Evolutionary conservation across 1,140 invertebrate species (phyloP), one percentile per base, ranked within the genome.

Genomic region (Brachionus sp.): DNA sequence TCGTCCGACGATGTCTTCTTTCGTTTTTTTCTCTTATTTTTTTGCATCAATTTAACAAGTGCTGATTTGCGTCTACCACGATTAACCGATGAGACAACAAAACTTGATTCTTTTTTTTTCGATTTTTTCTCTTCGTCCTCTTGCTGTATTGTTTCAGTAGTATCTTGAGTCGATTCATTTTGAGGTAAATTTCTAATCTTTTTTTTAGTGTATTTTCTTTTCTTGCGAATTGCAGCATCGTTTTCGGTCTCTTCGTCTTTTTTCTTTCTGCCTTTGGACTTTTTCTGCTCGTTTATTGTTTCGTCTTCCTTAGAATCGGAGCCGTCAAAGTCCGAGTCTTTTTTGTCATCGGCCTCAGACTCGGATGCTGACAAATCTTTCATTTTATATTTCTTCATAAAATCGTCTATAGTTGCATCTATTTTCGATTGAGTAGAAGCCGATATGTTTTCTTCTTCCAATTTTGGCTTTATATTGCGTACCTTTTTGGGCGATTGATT

Each of bases 1-100:
- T 83, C 80, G 25, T 83, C 64, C 25, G 64, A 68, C 33, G 80
- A 83, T 13, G 64, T 83, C n/a, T 83, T 70, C 57, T 83, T 70
- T 9, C 64, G 19, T 7, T 70, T 83, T 46, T 83, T 70, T 50
- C 42, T 12, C 16, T 70, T 68, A 42, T 83, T 83, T 23, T 83
- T 83, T 5, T 83, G 39, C 64, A 68, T 83, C 23, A 80, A 35
- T 66, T 80, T 80, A 39, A 80, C 50, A 29, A 80, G 42, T 5
- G 77, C 77, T 7, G 77, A 80, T 5, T 37, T 25, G 29, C 77
- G 77, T 66, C 77, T 25, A 3, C 39, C 70, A 3, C 70, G 37
- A 23, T 10, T 46, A 19, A 10, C 39, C 16, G 70, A 29, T 19
- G 35, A 68, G 5, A 29, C 42, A 16, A 46, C 23, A 75, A 75